Evolutionary conservation across 2,797 vertebrate genomes (phyloP), one percentile per base, ranked within the genome.

Genomic region (Crax fasciolata): DNA sequence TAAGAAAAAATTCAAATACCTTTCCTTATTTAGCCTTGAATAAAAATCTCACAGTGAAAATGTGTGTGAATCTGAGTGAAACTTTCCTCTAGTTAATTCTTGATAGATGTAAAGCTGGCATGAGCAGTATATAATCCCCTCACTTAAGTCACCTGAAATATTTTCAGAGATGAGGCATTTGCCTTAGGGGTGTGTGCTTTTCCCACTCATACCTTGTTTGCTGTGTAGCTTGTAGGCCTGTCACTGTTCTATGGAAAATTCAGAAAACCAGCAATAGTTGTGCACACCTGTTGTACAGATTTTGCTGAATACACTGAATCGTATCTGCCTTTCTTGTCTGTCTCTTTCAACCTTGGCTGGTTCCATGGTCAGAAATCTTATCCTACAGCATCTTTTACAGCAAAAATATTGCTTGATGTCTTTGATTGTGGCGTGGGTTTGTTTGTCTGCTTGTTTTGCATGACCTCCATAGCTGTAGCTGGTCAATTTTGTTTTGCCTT

Each of bases 241-340:
- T 83, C 94, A 93, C 76, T 90, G 65, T 93, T 94, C 96, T 87
- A 94, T 66, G 73, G 85, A 65, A 90, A 92, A 95, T 61, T 39
- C 20, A 77, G 58, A 86, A 97, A 94, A 89, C 84, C 44, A 66
- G 28, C 90, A 87, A 80, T 89, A 85, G 71, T 80, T 90, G 39
- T 61, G 43, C 20, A 10, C 51, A 38, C 1, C 0, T 82, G 77
- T 87, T 55, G 73, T 79, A 87, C 32, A 39, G 35, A 13, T 82
- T 91, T 85, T 87, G 43, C 65, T 89, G 54, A 9, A 8, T 15
- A 59, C 23, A 39, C 66, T 24, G 41, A 49, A 20, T 67, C 38
- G 6, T 80, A 67, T 15, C 59, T 49, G 38, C 54, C 48, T 76
- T 79, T 74, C 62, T 73, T 73, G 24, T 35, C 44, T 43, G 24